Conservation (phyloP, 2,888 invertebrate genomes). For the Eupithecia insigniata region DNA sequence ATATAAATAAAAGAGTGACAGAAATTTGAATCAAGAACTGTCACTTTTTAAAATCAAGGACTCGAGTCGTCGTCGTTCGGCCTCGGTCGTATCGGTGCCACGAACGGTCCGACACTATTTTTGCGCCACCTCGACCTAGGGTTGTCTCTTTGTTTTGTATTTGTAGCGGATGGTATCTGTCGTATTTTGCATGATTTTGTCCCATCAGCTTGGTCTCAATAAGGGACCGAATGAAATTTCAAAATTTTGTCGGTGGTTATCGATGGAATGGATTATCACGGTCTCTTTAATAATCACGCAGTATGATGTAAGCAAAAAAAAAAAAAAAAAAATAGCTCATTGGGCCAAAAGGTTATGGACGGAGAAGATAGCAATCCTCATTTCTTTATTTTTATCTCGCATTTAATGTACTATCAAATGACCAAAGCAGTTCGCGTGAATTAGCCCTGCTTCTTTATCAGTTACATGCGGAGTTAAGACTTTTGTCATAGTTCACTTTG, state of each 20-base stretch:
- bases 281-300: neutral
- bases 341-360: neutral
- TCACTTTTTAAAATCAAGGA: slow-evolving; percentile 68
- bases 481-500: neutral
- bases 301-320: neutral
- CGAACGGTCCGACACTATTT: slow-evolving; percentile 59
- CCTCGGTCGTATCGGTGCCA: slow-evolving; percentile 64
- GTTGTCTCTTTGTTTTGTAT: slow-evolving; percentile 31
- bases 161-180: neutral
- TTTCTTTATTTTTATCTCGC: neutral
- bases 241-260: neutral
- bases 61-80: slow-evolving; percentile 52
- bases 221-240: neutral
- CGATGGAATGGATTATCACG: neutral
- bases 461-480: neutral
- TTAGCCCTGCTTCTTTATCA: slow-evolving; percentile 4
- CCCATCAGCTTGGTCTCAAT: neutral
- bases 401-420: neutral
- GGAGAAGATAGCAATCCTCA: neutral
- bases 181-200: no score
- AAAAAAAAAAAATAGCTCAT: no score
- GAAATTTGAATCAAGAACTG: slow-evolving; percentile 47
- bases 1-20: slow-evolving; percentile 1
- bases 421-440: neutral
- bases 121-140: slow-evolving; percentile 56